Base-by-base conservation (phyloP, 30 jellyfish, hydroid and myxozoan species). In the Catostylus mosaicus region DNA sequence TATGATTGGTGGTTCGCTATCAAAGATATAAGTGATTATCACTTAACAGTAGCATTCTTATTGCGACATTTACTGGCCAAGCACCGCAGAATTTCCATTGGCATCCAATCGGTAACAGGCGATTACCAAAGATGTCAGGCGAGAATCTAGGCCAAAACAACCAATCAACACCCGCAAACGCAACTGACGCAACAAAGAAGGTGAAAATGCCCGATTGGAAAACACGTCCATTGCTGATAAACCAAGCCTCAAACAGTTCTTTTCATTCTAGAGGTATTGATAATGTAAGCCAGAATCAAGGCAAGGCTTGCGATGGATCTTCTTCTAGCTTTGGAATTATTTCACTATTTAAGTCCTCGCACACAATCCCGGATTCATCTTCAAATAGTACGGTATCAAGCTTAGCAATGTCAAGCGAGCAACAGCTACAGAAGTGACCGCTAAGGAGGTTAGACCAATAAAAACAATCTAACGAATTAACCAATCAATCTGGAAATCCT, bases 151-250 rank as follows among this genome's bases (percentile, higher is more conserved):
- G 8, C 8, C 56, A 43, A 43, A 16, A 43, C 8, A 43, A n/a
- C n/a, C n/a, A 43, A 6, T 43, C 56, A 16, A 6, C 16, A 16
- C 56, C 8, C 56, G 56, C 56, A 43, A 16, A 43, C 56, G 56
- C 8, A 6, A 43, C 67, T 52, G 29, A 52, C 30, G 30, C 30
- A 22, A 16, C 67, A 52, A 52, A 3, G 67, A 43, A 43, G 36
- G 36, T 30, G 22, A 61, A 61, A 36, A 19, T 33, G 14, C 29
- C 78, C 1, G 57, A 33, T 66, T 66, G 78, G 78, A 66, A 66
- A 16, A 66, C 78, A 16, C 50, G 48, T 26, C 78, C 78, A 2
- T 16, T 66, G 61, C 57, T 66, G 12, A 66, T 66, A 35, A 66
- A 66, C 57, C 37, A 66, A 66, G 57, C 48, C 24, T 16, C 32